Percentiles rank a stretch among this genome's conserved stretches.
phyloP scores from a whole-genome alignment of 2,113 vertebrate genomes.

The Pygoscelis antarcticus region DNA sequence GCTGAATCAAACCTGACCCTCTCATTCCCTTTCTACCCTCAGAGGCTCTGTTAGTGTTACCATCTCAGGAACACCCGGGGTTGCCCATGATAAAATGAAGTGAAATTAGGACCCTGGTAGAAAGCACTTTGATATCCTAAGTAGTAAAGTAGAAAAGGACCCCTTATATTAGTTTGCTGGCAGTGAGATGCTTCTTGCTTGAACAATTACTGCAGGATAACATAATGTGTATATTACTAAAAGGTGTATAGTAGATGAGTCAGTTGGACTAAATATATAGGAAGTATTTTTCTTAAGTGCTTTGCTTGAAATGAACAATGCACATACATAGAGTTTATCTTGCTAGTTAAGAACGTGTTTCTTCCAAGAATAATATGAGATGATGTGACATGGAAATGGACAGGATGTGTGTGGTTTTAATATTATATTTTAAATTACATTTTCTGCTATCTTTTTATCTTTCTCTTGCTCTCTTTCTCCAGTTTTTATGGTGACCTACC shows the following conservation, averaged over 20 bases:
- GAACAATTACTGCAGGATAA: neutral
- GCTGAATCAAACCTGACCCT: constrained; percentile 47
- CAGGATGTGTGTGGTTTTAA: neutral
- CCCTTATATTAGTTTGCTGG: constrained; percentile 15
- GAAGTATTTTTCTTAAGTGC: neutral
- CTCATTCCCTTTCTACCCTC: neutral
- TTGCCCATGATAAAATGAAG: constrained; percentile 76
- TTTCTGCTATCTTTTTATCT: neutral
- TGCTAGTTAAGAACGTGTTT: neutral
- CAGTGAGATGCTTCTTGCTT: neutral
- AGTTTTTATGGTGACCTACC: neutral
- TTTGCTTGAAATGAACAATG: constrained; percentile 12
- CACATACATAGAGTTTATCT: neutral
- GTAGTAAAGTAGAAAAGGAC: constrained; percentile 68
- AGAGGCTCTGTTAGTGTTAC: constrained; percentile 70
- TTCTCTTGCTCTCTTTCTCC: neutral
- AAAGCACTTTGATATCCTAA: constrained; percentile 74
- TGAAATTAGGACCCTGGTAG: constrained; percentile 76
- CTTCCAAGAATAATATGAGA: neutral
- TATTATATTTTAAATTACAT: constrained; percentile 10
- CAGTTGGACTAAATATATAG: neutral
- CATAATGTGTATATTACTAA: neutral
- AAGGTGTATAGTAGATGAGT: neutral
- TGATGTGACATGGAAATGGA: neutral
- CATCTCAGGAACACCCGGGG: constrained; percentile 67